Evolutionary conservation across 2,888 invertebrate genomes (phyloP), one percentile per base, ranked within the genome.

Genomic region (Nomada ruficornis): DNA sequence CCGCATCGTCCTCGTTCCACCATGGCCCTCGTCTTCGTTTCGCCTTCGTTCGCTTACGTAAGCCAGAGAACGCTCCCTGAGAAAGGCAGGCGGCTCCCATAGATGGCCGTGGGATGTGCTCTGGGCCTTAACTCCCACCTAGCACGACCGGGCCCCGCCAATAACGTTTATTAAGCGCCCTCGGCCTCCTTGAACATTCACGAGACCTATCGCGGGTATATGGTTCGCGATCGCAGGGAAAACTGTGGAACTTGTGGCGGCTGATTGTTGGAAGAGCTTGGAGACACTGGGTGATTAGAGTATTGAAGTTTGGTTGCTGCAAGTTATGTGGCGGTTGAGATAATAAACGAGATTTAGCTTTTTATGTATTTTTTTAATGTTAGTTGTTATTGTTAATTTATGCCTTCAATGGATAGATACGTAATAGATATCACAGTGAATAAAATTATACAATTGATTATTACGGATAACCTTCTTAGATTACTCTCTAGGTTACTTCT

Each of bases 31-130:
- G 42, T 75, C 76, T 55, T 63, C 50, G 70, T 71, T 36, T 59
- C 59, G 65, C 63, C 36, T 63, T 60, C 79, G 54, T 60, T 29
- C 67, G 76, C 84, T 85, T 84, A 80, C 76, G 83, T 87, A 86
- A 90, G 86, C 65, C 75, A 67, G 77, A 77, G 85, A 86, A 86
- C 87, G 86, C 86, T 90, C 89, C 90, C 88, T 92, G 93, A 92
- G 93, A 93, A 92, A 92, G 90, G 89, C 89, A 87, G 86, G 83
- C 89, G 88, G 88, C 89, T 91, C 90, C 90, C 90, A 89, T 90
- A 90, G 90, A 92, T 92, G 90, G 92, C 93, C 93, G 93, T 93
- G 93, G 93, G 93, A 93, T 86, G 92, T 86, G 91, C 92, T 93
- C 82, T 85, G 87, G 93, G 93, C 90, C 90, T 86, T 88, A 90